These are phyloP conservation scores for Alviniconcha strummeri DNA, from an alignment of 2,888 invertebrate species.

Conservation along the genomic window DNA sequence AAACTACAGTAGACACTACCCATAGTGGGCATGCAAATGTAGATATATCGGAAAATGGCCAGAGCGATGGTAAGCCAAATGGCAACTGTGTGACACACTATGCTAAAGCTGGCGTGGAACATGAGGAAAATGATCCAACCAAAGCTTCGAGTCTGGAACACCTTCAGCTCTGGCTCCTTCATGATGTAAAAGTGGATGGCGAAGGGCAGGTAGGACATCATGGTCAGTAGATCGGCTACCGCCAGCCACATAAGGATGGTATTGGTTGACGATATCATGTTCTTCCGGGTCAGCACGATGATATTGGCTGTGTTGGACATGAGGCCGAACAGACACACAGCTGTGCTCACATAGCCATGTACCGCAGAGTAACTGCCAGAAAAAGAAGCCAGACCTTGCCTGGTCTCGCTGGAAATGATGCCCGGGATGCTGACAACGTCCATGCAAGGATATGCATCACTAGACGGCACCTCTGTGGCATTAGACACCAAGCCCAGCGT, in stretches of 20 bases:
- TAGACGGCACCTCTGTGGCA: too few relatives aligned
- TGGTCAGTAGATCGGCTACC: slow-evolving; percentile 93
- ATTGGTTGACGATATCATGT: slow-evolving; percentile 94
- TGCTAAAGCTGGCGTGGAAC: slow-evolving; percentile 92
- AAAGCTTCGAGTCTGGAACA: slow-evolving; percentile 63
- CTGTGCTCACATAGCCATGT: slow-evolving; percentile 89
- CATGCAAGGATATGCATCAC: neutral
- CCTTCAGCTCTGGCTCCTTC: slow-evolving; percentile 50
- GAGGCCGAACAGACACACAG: slow-evolving; percentile 92
- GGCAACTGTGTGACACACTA: slow-evolving; percentile 91
- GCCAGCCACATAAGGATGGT: slow-evolving; percentile 88
- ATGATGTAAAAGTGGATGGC: slow-evolving; percentile 80
- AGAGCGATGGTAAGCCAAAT: slow-evolving; percentile 94
- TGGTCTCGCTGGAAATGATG: slow-evolving; percentile 39
- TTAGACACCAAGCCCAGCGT: too few relatives aligned
- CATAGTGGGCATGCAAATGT: slow-evolving; percentile 84
- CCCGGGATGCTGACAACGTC: slow-evolving; percentile 37
- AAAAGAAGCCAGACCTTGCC: slow-evolving; percentile 52
- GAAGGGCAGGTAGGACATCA: slow-evolving; percentile 91
- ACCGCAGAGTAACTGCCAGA: slow-evolving; percentile 70
- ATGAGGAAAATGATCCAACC: slow-evolving; percentile 74
- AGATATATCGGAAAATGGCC: slow-evolving; percentile 92
- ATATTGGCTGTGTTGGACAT: slow-evolving; percentile 93
- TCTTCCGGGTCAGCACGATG: slow-evolving; percentile 89
- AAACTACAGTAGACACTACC: slow-evolving; percentile 89